Percentiles rank a stretch among this genome's conserved stretches.
Evolutionary conservation across 2,888 invertebrate genomes (phyloP).

Genomic region (Aspidiotus rigidus): DNA sequence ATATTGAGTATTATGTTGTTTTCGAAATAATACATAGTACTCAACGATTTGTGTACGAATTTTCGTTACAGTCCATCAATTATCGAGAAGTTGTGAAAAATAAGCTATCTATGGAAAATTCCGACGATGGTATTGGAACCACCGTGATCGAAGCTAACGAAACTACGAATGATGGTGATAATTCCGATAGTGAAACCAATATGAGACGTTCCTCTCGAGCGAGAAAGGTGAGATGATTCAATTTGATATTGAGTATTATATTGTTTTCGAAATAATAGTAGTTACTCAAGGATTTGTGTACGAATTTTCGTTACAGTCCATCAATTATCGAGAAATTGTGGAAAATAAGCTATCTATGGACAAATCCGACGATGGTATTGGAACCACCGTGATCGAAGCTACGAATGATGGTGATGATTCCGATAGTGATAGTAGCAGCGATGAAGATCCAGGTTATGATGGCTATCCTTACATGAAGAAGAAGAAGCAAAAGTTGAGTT

Average conservation of each 20-base stretch:
- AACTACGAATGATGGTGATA: neutral
- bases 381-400: neutral
- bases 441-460: neutral
- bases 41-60: neutral
- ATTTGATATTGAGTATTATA: neutral
- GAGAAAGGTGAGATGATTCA: slow-evolving; percentile 6
- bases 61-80: neutral
- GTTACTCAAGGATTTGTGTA: neutral
- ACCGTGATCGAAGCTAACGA: neutral
- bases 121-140: neutral
- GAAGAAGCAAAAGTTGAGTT: slow-evolving; percentile 7
- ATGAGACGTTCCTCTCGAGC: neutral
- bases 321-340: neutral
- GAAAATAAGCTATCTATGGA: neutral
- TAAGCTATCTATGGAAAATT: neutral
- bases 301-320: neutral
- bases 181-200: neutral
- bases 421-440: neutral
- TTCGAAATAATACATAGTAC: neutral
- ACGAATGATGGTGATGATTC: slow-evolving; percentile 6
- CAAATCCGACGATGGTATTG: neutral
- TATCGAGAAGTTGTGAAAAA: neutral
- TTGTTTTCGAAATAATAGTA: neutral
- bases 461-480: too few species aligned
- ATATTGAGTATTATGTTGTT: neutral